These are phyloP conservation scores for Tylochromis polylepis DNA, from an alignment of 2,113 vertebrate genomes.

Conservation along the genomic window DNA sequence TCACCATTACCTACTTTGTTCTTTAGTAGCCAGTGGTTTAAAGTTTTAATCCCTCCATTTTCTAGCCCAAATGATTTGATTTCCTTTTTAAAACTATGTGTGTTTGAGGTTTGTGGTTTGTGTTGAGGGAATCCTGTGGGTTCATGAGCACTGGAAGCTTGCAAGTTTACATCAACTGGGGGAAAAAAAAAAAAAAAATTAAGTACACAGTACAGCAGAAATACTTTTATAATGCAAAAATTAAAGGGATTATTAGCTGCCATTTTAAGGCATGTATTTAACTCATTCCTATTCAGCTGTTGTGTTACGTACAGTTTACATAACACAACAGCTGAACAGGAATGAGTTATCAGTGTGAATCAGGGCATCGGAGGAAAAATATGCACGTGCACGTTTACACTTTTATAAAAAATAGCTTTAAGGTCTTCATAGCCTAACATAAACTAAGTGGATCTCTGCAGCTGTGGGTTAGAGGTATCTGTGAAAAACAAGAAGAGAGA, in stretches of 20 bases:
- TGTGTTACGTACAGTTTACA: background rate
- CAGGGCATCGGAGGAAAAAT: background rate
- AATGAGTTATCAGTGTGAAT: background rate
- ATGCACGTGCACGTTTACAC: background rate
- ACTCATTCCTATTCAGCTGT: background rate
- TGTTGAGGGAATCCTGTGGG: background rate
- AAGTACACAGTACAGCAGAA: background rate
- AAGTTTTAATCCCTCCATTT: background rate
- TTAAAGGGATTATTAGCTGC: background rate
- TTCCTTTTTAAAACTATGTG: background rate
- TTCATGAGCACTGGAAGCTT: background rate
- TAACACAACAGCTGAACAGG: background rate
- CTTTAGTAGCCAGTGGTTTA: background rate
- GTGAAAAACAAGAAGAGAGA: accelerated
- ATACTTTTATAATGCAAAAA: background rate
- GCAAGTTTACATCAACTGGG: background rate
- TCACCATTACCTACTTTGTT: background rate
- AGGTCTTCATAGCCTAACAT: background rate
- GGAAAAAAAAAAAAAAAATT: too few relatives aligned
- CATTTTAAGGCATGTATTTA: background rate
- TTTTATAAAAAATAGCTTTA: background rate
- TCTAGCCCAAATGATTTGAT: background rate
- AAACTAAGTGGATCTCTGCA: background rate
- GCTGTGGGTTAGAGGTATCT: background rate
- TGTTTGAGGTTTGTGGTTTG: background rate